Conservation (phyloP, 2,113 vertebrate species). For the Oncorhynchus masou region DNA sequence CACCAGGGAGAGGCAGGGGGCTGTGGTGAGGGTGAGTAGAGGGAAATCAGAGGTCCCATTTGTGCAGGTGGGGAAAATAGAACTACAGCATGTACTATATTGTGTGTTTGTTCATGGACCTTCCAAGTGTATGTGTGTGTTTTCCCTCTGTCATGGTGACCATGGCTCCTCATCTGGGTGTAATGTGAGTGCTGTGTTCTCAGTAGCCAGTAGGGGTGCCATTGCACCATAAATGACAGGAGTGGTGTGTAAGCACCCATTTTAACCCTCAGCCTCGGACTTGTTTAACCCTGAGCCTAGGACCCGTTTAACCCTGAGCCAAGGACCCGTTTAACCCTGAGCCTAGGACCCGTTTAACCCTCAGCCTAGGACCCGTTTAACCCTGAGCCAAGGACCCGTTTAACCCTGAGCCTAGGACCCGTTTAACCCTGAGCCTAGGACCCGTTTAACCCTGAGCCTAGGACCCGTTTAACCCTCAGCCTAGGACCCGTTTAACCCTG, state of each 20-base stretch:
- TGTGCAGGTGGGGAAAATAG: slow-evolving; percentile 27
- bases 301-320: too few relatives aligned
- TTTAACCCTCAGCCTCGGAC: slow-evolving; percentile 48
- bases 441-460: too few relatives aligned
- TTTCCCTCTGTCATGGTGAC: slow-evolving; percentile 24
- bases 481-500: slow-evolving; percentile 26
- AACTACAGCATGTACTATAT: slow-evolving; percentile 25
- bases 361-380: too few relatives aligned
- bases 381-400: slow-evolving; percentile 65
- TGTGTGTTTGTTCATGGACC: background rate
- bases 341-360: too few relatives aligned
- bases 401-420: slow-evolving; percentile 57
- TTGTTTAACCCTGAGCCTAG: too few relatives aligned
- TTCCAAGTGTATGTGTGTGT: slow-evolving; percentile 22
- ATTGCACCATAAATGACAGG: slow-evolving; percentile 65
- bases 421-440: too few relatives aligned
- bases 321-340: too few relatives aligned
- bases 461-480: too few relatives aligned
- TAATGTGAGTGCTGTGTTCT: slow-evolving; percentile 26
- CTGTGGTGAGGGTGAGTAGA: too few relatives aligned
- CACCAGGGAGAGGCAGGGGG: background rate
- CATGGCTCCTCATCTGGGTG: slow-evolving; percentile 41
- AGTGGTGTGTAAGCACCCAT: slow-evolving; percentile 67
- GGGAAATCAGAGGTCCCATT: slow-evolving; percentile 17
- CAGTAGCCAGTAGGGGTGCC: slow-evolving; percentile 64